Percentiles rank a stretch among this genome's conserved stretches.
Conservation (phyloP, 2,888 invertebrate genomes). For the Chrysomela aeneicollis region DNA sequence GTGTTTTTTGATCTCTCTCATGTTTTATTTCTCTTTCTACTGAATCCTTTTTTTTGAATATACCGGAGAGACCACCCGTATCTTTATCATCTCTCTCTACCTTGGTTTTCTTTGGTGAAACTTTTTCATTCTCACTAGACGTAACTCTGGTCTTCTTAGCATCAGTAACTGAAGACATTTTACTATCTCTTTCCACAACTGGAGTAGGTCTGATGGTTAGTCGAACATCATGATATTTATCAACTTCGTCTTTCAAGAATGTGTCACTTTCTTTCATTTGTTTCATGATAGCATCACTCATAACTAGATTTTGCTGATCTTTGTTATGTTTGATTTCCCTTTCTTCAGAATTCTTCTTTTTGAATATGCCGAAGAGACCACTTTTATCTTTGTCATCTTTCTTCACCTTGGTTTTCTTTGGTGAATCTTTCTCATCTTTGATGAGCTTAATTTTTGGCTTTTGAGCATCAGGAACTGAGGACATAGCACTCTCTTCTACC, state of each 20-base stretch:
- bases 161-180: background rate
- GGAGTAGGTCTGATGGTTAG: background rate
- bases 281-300: constrained; percentile 10
- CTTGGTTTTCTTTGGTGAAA: background rate
- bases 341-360: constrained; percentile 10
- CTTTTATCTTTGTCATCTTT: constrained; percentile 16
- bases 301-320: background rate
- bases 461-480: background rate
- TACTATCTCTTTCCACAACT: constrained; percentile 23
- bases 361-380: too few relatives aligned
- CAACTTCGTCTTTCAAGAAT: constrained; percentile 30
- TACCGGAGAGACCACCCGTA: constrained; percentile 27
- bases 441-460: too few relatives aligned
- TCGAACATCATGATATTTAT: constrained; percentile 27
- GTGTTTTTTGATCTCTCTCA: background rate
- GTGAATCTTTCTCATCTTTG: background rate
- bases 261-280: constrained; percentile 19
- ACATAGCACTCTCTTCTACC: background rate
- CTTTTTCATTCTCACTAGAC: background rate
- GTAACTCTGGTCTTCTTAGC: background rate
- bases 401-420: background rate
- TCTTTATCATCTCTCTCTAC: constrained; percentile 26
- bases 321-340: constrained; percentile 15
- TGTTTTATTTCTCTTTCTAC: constrained; percentile 23
- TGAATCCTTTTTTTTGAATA: constrained; percentile 30